Percentiles rank a stretch among this genome's conserved stretches.
phyloP scores from a whole-genome alignment of 2,797 vertebrate genomes.

The Lophotriccus pileatus region DNA sequence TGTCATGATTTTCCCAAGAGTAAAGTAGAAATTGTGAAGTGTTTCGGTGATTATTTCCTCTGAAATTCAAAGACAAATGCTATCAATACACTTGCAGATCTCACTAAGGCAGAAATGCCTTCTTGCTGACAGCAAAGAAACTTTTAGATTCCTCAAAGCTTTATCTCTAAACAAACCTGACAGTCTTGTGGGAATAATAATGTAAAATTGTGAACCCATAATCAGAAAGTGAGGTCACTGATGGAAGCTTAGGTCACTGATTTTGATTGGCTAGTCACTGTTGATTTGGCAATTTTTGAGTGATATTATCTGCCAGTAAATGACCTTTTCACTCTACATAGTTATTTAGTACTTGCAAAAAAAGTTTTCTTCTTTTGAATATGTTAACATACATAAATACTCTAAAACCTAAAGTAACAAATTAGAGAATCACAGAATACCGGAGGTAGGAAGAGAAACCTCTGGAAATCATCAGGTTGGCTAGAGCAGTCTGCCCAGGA shows the following conservation, averaged over 20 bases:
- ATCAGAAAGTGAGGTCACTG: slow-evolving; percentile 24
- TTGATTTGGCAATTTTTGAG: neutral
- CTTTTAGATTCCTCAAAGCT: slow-evolving; percentile 65
- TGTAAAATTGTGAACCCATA: slow-evolving; percentile 22
- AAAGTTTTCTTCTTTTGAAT: neutral
- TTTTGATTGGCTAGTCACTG: neutral
- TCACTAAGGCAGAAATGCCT: slow-evolving; percentile 57
- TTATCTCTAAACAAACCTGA: slow-evolving; percentile 25
- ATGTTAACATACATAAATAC: neutral
- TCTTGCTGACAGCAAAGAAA: slow-evolving; percentile 58
- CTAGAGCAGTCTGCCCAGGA: neutral
- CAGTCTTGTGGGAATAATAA: neutral
- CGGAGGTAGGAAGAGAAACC: neutral
- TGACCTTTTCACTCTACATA: neutral
- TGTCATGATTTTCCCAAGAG: slow-evolving; percentile 52
- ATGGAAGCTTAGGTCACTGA: neutral
- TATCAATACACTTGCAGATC: slow-evolving; percentile 61
- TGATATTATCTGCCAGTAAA: neutral
- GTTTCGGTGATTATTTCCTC: slow-evolving; percentile 69
- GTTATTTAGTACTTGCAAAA: slow-evolving; percentile 1
- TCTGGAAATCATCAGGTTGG: neutral
- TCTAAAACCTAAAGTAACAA: neutral
- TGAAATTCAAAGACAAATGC: slow-evolving; percentile 73
- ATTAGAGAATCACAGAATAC: fast-evolving
- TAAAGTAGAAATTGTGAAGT: slow-evolving; percentile 46